A percentile compares a stretch with the other conserved stretches of the same genome.
Conservation (phyloP, 2,797 vertebrate species). For the Cheirogaleus major region DNA sequence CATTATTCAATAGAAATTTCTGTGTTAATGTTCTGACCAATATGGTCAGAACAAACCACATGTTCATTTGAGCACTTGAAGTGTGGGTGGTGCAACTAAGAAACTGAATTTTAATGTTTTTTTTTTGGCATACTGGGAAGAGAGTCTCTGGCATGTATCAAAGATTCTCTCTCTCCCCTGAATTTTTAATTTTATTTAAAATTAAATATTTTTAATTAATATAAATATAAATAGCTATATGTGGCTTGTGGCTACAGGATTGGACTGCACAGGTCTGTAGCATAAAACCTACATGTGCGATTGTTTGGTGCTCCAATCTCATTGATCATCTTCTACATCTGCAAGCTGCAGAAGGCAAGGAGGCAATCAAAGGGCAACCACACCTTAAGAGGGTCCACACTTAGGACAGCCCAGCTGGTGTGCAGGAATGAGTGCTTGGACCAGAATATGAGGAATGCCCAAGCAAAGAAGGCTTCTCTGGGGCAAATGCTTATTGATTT, state of each 20-base stretch:
- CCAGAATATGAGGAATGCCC: background rate
- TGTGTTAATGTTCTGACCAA: background rate
- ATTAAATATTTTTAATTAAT: background rate
- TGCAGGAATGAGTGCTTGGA: background rate
- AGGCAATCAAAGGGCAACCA: background rate
- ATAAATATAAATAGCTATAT: background rate
- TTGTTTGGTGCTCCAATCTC: background rate
- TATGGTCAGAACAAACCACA: background rate
- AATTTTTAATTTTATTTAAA: constrained; percentile 2
- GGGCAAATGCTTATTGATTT: background rate
- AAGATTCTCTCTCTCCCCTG: background rate
- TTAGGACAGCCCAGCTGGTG: background rate
- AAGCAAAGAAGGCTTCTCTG: background rate
- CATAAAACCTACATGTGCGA: background rate
- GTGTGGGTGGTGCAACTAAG: background rate
- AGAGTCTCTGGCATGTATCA: background rate
- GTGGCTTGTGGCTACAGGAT: background rate
- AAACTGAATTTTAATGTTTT: background rate
- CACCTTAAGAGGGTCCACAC: background rate
- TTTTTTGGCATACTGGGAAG: background rate
- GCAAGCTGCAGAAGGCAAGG: background rate
- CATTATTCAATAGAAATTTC: background rate
- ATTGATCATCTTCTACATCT: background rate
- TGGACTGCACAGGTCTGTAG: background rate
- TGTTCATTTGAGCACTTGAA: background rate